Base-by-base conservation (phyloP, 2,888 invertebrate species). In the Geotrupes spiniger region DNA sequence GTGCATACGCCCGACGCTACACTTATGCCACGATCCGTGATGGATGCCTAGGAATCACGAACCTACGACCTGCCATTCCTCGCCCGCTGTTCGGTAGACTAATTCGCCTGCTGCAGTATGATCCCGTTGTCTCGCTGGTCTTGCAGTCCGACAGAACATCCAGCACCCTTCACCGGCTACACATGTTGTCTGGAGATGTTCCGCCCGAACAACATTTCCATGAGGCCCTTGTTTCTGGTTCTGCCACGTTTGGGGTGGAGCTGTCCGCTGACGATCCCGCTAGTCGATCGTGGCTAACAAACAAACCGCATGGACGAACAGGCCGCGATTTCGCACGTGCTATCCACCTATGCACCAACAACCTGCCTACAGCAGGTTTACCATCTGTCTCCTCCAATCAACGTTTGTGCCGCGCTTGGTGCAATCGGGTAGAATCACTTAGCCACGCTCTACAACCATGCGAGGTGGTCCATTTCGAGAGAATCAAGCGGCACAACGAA, bases 21-120 rank as follows among this genome's bases (percentile, higher is more conserved):
- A 15, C 15, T 53, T 42, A 59, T 42, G 52, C 53, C 8, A 25
- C 16, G 6, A 21, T 42, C 0, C 40, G 44, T 37, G 62, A 61
- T 15, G 63, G 63, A 1, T 61, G 61, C 1, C 50, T 65, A 5
- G 64, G 64, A 3, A 33, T 66, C 1, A 36, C 50, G 14, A 51
- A 58, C 27, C 43, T 64, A 2, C 27, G 58, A 2, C 17, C 58
- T 2, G 12, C 54, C 56, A 2, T 16, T 27, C 8, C 44, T 38
- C n/a, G n/a, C n/a, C n/a, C n/a, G 31, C 6, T 21, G 21, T 6
- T 21, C 4, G 21, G 21, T 6, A 9, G 62, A 2, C 1, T 60
- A 25, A 8, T 17, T 0, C 41, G 38, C 1, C 26, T 46, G 8
- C 10, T 4, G 21, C 4, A 21, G 4, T 6, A 6, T 21, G 21